phyloP scores from a whole-genome alignment of 30 jellyfish, hydroid and myxozoan species.

The Morbakka virulenta region DNA sequence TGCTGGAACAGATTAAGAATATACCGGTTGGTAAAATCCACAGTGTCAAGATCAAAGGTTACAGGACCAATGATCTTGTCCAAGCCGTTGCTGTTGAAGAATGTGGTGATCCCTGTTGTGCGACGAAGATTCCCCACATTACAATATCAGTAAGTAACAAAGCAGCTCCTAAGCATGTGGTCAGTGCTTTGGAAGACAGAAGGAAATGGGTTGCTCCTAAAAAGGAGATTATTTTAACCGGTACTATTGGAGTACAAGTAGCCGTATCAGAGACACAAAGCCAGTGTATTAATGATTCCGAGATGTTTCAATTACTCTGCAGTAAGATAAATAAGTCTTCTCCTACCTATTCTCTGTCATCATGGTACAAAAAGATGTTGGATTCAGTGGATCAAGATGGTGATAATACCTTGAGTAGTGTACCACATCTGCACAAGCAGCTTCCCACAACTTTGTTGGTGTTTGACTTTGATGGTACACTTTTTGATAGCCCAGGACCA shows the following conservation, averaged over 20 bases:
- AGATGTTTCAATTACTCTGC: background rate
- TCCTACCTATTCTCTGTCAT: background rate
- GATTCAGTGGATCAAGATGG: background rate
- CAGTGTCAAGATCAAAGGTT: conserved; percentile 61
- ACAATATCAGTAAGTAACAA: conserved; percentile 75
- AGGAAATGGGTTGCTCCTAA: conserved; percentile 49
- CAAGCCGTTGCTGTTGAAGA: conserved; percentile 85
- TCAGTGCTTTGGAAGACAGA: conserved; percentile 28
- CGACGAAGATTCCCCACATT: conserved; percentile 70
- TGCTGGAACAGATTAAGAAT: conserved; percentile 43
- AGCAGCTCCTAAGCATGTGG: conserved; percentile 64
- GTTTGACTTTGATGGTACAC: conserved; percentile 94
- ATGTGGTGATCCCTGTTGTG: conserved; percentile 29
- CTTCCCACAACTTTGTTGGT: conserved; percentile 48
- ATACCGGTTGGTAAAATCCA: conserved; percentile 66
- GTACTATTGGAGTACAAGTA: conserved; percentile 84
- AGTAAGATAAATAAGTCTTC: background rate
- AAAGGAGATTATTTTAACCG: conserved; percentile 56
- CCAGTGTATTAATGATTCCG: conserved; percentile 30
- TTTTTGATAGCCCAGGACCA: conserved; percentile 88
- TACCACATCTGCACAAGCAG: background rate
- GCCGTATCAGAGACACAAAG: conserved; percentile 61
- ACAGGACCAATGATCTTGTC: conserved; percentile 43
- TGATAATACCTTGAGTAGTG: background rate
- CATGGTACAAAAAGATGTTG: background rate